Base-by-base conservation (phyloP, 2,888 invertebrate species). In the Meloe dianella region DNA sequence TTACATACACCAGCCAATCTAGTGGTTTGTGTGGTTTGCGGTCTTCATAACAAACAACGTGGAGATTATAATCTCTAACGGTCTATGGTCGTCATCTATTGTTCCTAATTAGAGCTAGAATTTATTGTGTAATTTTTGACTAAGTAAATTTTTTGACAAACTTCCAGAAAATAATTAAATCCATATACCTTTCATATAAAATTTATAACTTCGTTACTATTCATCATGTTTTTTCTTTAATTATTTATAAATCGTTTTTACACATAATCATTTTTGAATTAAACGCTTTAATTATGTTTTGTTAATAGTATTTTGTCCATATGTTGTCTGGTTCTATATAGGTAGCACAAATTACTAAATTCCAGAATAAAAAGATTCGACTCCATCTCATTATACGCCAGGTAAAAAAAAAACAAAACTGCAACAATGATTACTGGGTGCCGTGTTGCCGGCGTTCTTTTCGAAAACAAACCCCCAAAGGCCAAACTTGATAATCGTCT, bases 131-230 rank as follows among this genome's bases (percentile, higher is more conserved):
- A 61, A 57, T 56, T 68, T 66, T 65, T 65, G 58, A 65, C 63
- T 67, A 66, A 68, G 61, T 54, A 65, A 61, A 47, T 68, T 73
- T n/a, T 76, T 78, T 78, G 77, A 77, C 78, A 75, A 68, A 74
- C 76, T 74, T 77, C 78, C 79, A 79, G 74, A 77, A 80, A 78
- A 79, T 80, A 81, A 81, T 81, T 80, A 79, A 77, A 78, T 71
- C 71, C 70, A 68, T 71, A 71, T 68, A 71, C 70, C 71, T 70
- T 72, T 72, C 70, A 72, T 67, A 76, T 75, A 65, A 69, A 74
- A 79, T 79, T 79, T 78, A 75, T 78, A 73, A 64, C 65, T 63
- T 59, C 57, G 67, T 60, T 65, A 67, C 56, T 4, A 47, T 7
- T 20, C 9, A 20, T 20, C 20, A 17, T 47, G 10, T 17, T 9